Percentiles rank a stretch among this genome's conserved stretches.
Conservation (phyloP, 2,113 vertebrate species). For the Pseudonaja textilis region DNA sequence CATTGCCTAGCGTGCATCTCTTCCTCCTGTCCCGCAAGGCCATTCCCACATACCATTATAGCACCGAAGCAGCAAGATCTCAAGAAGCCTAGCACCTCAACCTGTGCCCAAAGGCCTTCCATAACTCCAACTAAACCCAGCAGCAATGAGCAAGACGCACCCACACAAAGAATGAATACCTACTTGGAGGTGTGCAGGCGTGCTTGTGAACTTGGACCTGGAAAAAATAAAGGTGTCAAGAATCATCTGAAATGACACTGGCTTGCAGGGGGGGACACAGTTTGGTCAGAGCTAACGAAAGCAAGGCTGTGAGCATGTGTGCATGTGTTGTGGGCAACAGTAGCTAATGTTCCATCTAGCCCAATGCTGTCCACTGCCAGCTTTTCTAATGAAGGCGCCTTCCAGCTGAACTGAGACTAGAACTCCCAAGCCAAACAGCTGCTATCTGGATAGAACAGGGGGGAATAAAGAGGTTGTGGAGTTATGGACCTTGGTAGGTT, state of each 20-base stretch:
- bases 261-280: too few species aligned
- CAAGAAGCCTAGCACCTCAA: not conserved
- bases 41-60: not conserved
- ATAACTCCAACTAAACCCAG: not conserved
- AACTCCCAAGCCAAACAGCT: not conserved
- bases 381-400: not conserved
- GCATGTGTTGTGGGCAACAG: not conserved
- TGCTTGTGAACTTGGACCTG: slow-evolving; percentile 72
- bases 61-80: not conserved
- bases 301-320: not conserved
- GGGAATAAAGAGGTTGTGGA: not conserved
- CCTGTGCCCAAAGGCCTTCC: not conserved
- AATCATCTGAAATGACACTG: not conserved
- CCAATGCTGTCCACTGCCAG: not conserved
- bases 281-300: not conserved
- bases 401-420: not conserved
- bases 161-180: not conserved
- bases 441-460: not conserved
- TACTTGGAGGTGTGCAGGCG: slow-evolving; percentile 60
- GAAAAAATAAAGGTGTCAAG: slow-evolving; percentile 68
- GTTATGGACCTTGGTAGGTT: not conserved
- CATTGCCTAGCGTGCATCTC: not conserved
- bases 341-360: not conserved
- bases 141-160: not conserved
- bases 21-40: not conserved